Percentiles rank a stretch among this genome's conserved stretches.
phyloP scores from a whole-genome alignment of 2,888 invertebrate genomes.

The Drosophila paucipuncta region DNA sequence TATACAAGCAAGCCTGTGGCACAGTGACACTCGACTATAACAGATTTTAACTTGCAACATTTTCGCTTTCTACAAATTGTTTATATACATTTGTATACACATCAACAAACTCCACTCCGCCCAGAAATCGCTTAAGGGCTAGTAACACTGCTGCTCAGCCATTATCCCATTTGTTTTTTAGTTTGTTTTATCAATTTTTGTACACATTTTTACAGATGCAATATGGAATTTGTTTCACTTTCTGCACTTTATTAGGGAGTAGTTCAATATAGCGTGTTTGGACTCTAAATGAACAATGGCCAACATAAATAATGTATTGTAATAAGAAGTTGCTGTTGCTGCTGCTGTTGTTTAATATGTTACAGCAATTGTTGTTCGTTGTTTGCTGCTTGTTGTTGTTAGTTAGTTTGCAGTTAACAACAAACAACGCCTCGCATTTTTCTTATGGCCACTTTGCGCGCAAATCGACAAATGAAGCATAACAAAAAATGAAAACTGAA shows the following conservation, averaged over 20 bases:
- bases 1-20: background rate
- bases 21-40: conserved; percentile 34
- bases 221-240: background rate
- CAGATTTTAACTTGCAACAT: too few species aligned
- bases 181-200: background rate
- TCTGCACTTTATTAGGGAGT: background rate
- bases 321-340: background rate
- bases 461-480: conserved; percentile 72
- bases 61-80: too few species aligned
- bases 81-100: too few species aligned
- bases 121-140: background rate
- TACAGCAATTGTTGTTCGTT: conserved; percentile 21
- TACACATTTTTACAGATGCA: background rate
- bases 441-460: conserved; percentile 42
- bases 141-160: background rate
- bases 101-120: background rate
- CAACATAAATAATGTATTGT: background rate
- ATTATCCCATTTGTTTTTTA: background rate
- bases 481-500: conserved; percentile 7
- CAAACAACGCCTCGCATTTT: conserved; percentile 19
- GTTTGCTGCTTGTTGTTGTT: conserved; percentile 22
- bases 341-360: conserved; percentile 14
- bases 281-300: background rate
- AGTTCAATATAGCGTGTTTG: conserved; percentile 8
- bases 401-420: conserved; percentile 20